A percentile compares a stretch with the other conserved stretches of the same genome.
Evolutionary conservation across 2,797 vertebrate genomes (phyloP).

Genomic region (Rhabdomys pumilio): DNA sequence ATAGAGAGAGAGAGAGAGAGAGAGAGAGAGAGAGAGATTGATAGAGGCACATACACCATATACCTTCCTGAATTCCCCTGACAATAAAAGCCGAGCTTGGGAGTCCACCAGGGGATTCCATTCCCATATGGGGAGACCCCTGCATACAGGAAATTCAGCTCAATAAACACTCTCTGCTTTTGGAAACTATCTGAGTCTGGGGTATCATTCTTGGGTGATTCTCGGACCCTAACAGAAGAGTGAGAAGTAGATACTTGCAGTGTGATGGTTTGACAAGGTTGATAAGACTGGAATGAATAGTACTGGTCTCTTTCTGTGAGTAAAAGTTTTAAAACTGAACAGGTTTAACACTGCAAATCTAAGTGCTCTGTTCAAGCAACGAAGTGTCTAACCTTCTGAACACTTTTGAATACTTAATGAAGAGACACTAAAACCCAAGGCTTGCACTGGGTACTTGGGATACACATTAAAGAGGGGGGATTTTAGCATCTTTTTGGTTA

Average conservation of each 20-base stretch:
- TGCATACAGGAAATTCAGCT: not conserved
- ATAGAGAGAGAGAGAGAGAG: too few species aligned
- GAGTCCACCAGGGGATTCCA: not conserved
- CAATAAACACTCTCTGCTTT: not conserved
- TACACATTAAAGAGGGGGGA: not conserved
- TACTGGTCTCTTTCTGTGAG: slow-evolving; percentile 93
- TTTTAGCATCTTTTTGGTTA: not conserved
- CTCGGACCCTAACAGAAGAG: not conserved
- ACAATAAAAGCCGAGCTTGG: not conserved
- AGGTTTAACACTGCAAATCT: slow-evolving; percentile 76
- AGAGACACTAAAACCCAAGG: not conserved
- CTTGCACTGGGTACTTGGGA: not conserved
- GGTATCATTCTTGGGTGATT: not conserved
- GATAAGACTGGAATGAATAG: slow-evolving; percentile 98
- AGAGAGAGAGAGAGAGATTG: too few species aligned
- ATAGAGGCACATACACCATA: not conserved
- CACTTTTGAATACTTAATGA: not conserved
- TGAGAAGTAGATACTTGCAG: slow-evolving; percentile 92
- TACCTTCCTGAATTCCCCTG: not conserved
- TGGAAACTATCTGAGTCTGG: not conserved
- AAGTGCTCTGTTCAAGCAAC: slow-evolving; percentile 3
- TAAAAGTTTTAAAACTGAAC: slow-evolving; percentile 81
- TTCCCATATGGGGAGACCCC: not conserved
- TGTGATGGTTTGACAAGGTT: slow-evolving; percentile 97
- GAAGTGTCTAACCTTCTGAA: not conserved